A percentile compares a stretch with the other conserved stretches of the same genome.
Evolutionary conservation across 92 coral and sea anemone genomes (phyloP).

Genomic region (Parazoanthus atlanticus): DNA sequence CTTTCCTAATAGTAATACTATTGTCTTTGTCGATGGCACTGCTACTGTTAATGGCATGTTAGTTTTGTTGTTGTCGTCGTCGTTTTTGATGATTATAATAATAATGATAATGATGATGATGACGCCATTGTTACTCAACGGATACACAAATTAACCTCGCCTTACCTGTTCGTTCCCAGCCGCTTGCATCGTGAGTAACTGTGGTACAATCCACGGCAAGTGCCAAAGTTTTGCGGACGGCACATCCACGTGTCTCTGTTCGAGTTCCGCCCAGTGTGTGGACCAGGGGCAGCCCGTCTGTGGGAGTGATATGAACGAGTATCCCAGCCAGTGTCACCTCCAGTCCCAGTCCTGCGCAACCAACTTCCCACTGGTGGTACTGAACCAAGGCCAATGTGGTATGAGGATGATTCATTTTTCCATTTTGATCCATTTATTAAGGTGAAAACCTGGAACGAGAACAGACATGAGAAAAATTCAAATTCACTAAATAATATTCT

Average conservation of each 20-base stretch:
- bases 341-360: conserved; percentile 67
- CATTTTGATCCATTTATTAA: background rate
- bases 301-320: conserved; percentile 72
- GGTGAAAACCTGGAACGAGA: background rate
- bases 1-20: too few relatives aligned
- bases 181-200: conserved; percentile 68
- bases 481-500: too few relatives aligned
- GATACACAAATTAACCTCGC: background rate
- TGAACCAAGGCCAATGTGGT: conserved; percentile 87
- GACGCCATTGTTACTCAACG: background rate
- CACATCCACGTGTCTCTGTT: conserved; percentile 84
- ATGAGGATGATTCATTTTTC: conserved; percentile 22
- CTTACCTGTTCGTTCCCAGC: conserved; percentile 40
- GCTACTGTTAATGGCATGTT: too few relatives aligned
- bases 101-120: background rate
- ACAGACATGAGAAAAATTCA: too few relatives aligned
- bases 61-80: too few relatives aligned
- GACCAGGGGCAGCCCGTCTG: conserved; percentile 63
- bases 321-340: conserved; percentile 82
- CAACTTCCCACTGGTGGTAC: conserved; percentile 58
- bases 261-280: conserved; percentile 63
- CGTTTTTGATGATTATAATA: background rate
- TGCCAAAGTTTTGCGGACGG: conserved; percentile 69
- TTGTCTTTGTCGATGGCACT: too few relatives aligned
- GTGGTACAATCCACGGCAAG: conserved; percentile 69